A percentile compares a stretch with the other conserved stretches of the same genome.
phyloP scores from a whole-genome alignment of 30 jellyfish, hydroid and myxozoan species.

The Mastigias papua region DNA sequence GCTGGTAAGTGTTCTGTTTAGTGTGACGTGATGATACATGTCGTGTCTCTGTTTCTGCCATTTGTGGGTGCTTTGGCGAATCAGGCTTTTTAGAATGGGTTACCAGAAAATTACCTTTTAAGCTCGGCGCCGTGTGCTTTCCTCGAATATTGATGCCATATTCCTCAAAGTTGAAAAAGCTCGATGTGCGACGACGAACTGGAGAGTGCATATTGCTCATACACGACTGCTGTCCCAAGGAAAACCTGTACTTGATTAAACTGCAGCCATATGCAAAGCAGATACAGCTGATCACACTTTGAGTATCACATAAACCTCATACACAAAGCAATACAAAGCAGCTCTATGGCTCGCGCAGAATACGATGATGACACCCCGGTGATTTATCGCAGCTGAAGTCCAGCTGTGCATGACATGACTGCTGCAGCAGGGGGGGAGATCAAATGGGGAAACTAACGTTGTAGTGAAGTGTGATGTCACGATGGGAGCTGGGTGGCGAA shows the following conservation, averaged over 20 bases:
- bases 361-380: neutral
- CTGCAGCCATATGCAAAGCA: neutral
- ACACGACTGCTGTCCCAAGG: neutral
- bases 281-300: too few relatives aligned
- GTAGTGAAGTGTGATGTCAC: neutral
- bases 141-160: neutral
- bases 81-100: slow-evolving; percentile 66
- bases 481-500: neutral
- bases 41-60: neutral
- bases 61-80: slow-evolving; percentile 1
- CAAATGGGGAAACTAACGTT: neutral
- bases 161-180: slow-evolving; percentile 50
- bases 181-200: slow-evolving; percentile 51
- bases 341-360: slow-evolving; percentile 12
- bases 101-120: slow-evolving; percentile 33
- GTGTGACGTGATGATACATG: neutral
- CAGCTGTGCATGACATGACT: neutral
- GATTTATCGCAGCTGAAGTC: neutral
- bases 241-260: neutral
- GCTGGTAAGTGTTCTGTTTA: slow-evolving; percentile 55
- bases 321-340: slow-evolving; percentile 17
- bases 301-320: too few relatives aligned
- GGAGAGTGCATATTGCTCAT: neutral
- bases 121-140: slow-evolving; percentile 20
- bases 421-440: neutral